Base-by-base conservation (phyloP, 1,140 invertebrate species). In the Zaprionus gabonicus region DNA sequence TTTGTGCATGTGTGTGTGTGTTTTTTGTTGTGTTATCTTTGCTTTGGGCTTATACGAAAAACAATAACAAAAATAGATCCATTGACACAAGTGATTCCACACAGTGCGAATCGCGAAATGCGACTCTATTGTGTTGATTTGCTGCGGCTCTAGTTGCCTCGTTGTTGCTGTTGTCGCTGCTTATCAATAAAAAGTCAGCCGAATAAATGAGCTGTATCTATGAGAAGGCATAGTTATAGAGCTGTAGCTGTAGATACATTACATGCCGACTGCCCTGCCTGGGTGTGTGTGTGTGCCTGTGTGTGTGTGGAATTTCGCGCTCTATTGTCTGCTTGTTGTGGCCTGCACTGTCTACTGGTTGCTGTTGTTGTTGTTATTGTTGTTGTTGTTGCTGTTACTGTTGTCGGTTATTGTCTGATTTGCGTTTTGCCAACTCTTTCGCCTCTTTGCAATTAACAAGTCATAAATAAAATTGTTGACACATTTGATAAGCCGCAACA, bases 391-490 rank as follows among this genome's bases (percentile, higher is more conserved):
- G 44, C 34, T 28, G n/a, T 7, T 28, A 46, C 49, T 80, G 17
- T 79, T 70, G 64, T 44, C 49, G 56, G 15, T 62, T 59, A 65
- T 78, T 81, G 70, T 78, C 70, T 67, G 75, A 85, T 85, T 84
- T 85, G 82, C 82, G 78, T 81, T 81, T 78, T 76, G 68, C 71
- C 82, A 85, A 82, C 83, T 80, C 82, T 86, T 79, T 78, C 58
- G 78, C 81, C 79, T 86, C 71, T 85, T 86, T 81, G 83, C 80
- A 76, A 86, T 82, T 82, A 86, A 80, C 76, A 86, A 82, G 80
- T 82, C 82, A 73, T 84, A 84, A 84, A 84, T 84, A 84, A 86
- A 86, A 86, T 86, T 82, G 79, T 82, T 86, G 82, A 86, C 82
- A 86, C 53, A 86, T 86, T 82, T 82, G 80, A 82, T 82, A 82